Percentiles rank a stretch among this genome's conserved stretches.
Conservation (phyloP, 2,797 vertebrate genomes). For the Myiotriccus ornatus region DNA sequence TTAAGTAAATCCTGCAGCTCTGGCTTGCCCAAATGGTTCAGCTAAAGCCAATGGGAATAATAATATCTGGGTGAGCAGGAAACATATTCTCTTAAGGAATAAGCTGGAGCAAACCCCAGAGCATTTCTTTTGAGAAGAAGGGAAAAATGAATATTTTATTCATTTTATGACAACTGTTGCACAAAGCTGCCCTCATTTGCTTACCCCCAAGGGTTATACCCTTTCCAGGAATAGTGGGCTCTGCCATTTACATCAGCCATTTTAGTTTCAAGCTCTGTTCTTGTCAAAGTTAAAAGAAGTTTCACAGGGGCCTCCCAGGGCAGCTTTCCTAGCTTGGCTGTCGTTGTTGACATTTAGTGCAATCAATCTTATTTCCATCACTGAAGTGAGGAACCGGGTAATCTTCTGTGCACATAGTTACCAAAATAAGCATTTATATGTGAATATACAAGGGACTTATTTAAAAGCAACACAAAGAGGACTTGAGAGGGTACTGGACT, state of each 20-base stretch:
- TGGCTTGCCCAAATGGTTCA: not conserved
- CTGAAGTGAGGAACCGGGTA: not conserved
- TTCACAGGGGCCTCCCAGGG: not conserved
- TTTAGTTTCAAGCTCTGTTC: not conserved
- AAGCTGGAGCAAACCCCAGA: not conserved
- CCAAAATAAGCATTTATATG: conserved; percentile 46
- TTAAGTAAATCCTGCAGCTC: conserved; percentile 4
- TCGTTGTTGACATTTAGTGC: not conserved
- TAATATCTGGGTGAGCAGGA: not conserved
- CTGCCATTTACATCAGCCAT: not conserved
- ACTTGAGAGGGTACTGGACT: conserved; percentile 29
- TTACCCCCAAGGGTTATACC: not conserved
- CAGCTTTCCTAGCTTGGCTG: not conserved
- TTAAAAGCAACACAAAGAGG: conserved; percentile 44
- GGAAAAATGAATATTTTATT: not conserved
- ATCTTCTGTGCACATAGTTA: conserved; percentile 32
- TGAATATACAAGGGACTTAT: conserved; percentile 24
- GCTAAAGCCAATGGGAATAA: conserved; percentile 11
- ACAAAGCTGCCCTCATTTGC: not conserved
- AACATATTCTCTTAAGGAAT: not conserved
- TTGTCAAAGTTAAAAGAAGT: conserved; percentile 16
- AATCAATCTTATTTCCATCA: conserved; percentile 39
- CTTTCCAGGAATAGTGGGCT: not conserved
- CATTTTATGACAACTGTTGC: not conserved
- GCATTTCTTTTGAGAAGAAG: not conserved